phyloP scores from a whole-genome alignment of 2,113 vertebrate species.

The Motacilla tschutschensis region DNA sequence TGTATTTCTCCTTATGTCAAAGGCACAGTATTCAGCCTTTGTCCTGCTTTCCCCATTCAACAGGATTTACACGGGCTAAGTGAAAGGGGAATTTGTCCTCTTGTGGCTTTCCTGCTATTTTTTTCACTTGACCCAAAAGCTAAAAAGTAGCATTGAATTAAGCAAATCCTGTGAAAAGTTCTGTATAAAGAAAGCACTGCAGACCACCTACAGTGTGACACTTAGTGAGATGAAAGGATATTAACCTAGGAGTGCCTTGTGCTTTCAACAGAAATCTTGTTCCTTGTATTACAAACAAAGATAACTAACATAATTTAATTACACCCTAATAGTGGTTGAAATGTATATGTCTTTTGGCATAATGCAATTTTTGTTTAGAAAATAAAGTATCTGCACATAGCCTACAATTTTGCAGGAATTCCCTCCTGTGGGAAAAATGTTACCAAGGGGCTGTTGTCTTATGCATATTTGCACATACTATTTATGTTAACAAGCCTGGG shows the following conservation, averaged over 20 bases:
- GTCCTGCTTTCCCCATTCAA: conserved; percentile 31
- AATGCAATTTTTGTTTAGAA: conserved; percentile 63
- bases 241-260: conserved; percentile 46
- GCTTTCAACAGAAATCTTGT: conserved; percentile 39
- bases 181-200: conserved; percentile 11
- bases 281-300: conserved; percentile 52
- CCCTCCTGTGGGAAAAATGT: conserved; percentile 52
- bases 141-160: conserved; percentile 48
- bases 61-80: conserved; percentile 3
- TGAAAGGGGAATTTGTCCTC: conserved; percentile 57
- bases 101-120: conserved; percentile 45
- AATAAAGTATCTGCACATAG: conserved; percentile 38
- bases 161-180: conserved; percentile 48
- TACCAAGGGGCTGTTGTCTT: conserved; percentile 52
- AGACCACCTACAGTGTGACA: conserved; percentile 62
- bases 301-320: conserved; percentile 52
- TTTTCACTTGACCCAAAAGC: conserved; percentile 58
- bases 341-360: conserved; percentile 48
- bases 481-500: conserved; percentile 49
- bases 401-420: conserved; percentile 48
- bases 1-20: conserved; percentile 53
- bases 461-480: conserved; percentile 48
- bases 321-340: conserved; percentile 37
- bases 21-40: conserved; percentile 48
- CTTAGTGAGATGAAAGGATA: conserved; percentile 58